phyloP scores from a whole-genome alignment of 2,888 invertebrate species.

The Troglohyphantes excavatus region DNA sequence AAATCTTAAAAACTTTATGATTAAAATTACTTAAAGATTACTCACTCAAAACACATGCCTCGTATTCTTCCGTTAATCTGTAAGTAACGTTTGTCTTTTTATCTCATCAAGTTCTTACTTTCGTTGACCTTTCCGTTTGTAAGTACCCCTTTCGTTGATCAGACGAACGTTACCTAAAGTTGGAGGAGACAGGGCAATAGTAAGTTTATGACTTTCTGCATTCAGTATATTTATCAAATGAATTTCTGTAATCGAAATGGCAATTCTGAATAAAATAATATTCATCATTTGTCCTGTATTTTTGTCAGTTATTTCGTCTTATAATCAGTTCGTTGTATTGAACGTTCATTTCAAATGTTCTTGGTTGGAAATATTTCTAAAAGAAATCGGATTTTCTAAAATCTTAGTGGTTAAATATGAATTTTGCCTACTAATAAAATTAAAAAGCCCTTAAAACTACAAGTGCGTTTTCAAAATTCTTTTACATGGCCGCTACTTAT shows the following conservation, averaged over 20 bases:
- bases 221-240: background rate
- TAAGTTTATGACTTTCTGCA: slow-evolving; percentile 31
- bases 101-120: slow-evolving; percentile 20
- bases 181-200: slow-evolving; percentile 46
- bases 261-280: background rate
- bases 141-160: slow-evolving; percentile 50
- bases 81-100: slow-evolving; percentile 33
- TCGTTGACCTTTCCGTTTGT: slow-evolving; percentile 37
- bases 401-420: too few species aligned
- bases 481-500: too few species aligned
- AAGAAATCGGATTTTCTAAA: too few species aligned
- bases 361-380: too few species aligned
- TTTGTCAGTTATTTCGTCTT: background rate
- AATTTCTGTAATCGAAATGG: background rate
- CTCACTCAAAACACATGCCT: background rate
- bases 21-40: background rate
- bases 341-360: too few species aligned
- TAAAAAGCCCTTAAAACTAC: too few species aligned
- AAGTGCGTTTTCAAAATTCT: too few species aligned
- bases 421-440: too few species aligned
- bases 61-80: background rate
- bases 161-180: slow-evolving; percentile 19
- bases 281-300: background rate
- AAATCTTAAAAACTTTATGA: too few species aligned
- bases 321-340: too few species aligned